Base-by-base conservation (phyloP, 2,888 invertebrate genomes). In the Syritta pipiens region DNA sequence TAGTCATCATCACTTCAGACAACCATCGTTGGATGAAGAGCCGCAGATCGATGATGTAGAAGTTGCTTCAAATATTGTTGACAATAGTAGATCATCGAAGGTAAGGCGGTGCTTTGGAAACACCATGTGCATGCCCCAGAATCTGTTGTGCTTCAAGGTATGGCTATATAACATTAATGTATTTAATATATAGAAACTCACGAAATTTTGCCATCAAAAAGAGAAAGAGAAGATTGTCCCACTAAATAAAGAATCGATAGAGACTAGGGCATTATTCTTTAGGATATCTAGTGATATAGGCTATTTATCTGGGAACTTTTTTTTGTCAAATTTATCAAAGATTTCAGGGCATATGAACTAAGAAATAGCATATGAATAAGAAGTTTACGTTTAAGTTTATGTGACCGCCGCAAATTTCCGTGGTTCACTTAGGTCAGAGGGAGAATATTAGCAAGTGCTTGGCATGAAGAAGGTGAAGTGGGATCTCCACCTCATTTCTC, bases 61-160 rank as follows among this genome's bases (percentile, higher is more conserved):
- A 82, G 84, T 83, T 82, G 81, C 62, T 82, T 82, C 81, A 60
- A 59, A 72, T 44, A 74, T 71, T 62, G 48, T 74, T 57, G 72
- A 75, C 57, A 82, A 74, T 77, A 81, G 84, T 83, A 81, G 83
- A 82, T 82, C 86, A 84, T 85, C 91, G 89, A 92, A 92, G 92
- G 92, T 92, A 92, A 92, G 92, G 90, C 88, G 90, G 89, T 90
- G 91, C 90, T 90, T 91, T 90, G 91, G 91, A 90, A 91, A 93
- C 91, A 93, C 93, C 91, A 93, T 94, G 92, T 94, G 94, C 94
- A 94, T 94, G 94, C 94, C 94, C 90, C 91, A 89, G 89, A 92
- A 93, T 92, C 93, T 94, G 91, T 93, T 94, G 91, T 94, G 94
- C 93, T 94, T 94, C 92, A 94, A 94, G 94, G 94, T 94, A 93